phyloP scores from a whole-genome alignment of 2,113 vertebrate species.

The Coregonus clupeaformis region DNA sequence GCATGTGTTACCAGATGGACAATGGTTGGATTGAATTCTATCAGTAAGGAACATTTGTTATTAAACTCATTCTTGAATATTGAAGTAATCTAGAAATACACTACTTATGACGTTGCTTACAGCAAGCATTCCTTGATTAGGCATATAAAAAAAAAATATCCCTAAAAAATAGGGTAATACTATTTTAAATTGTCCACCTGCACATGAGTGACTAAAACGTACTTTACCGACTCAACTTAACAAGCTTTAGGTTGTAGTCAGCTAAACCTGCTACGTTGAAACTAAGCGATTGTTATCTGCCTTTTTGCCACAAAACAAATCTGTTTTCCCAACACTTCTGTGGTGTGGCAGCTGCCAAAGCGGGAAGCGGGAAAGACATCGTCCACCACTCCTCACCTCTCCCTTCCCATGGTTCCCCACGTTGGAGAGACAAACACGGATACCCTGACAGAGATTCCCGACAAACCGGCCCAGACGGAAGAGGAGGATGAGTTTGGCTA shows the following conservation, averaged over 20 bases:
- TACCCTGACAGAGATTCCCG: conserved; percentile 64
- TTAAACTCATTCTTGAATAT: not conserved
- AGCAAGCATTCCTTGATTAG: too few species aligned
- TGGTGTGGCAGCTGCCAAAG: conserved; percentile 47
- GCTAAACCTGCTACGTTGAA: too few species aligned
- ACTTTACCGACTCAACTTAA: too few species aligned
- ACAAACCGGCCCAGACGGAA: conserved; percentile 30
- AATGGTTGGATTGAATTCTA: too few species aligned
- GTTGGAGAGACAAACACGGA: conserved; percentile 77
- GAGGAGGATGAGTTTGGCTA: conserved; percentile 88
- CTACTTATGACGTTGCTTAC: too few species aligned
- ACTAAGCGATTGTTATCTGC: not conserved
- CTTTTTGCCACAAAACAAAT: not conserved
- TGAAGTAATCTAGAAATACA: too few species aligned
- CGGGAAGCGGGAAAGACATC: conserved; percentile 76
- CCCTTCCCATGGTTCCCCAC: conserved; percentile 74
- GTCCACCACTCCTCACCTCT: conserved; percentile 61
- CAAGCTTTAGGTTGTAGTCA: too few species aligned
- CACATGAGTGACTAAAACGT: too few species aligned
- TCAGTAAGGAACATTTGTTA: not conserved
- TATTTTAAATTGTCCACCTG: too few species aligned
- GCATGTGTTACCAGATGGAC: conserved; percentile 7
- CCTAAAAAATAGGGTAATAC: too few species aligned
- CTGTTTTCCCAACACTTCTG: not conserved
- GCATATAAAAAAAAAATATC: too few species aligned